A percentile compares a stretch with the other conserved stretches of the same genome.
phyloP scores from a whole-genome alignment of 64 coral and sea anemone genomes.

The Montipora capricornis region DNA sequence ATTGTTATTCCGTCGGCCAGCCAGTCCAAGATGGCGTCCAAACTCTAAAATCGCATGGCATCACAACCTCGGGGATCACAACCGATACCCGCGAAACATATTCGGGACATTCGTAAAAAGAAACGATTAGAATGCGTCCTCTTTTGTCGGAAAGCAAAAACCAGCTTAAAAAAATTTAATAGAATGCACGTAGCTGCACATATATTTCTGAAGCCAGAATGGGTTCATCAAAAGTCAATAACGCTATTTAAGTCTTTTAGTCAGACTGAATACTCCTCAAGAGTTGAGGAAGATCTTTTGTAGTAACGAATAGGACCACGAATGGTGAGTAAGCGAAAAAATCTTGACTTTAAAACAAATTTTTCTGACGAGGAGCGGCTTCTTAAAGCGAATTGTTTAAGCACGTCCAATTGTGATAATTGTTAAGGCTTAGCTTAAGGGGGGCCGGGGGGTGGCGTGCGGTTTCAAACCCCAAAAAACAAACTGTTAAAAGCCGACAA shows the following conservation, averaged over 20 bases:
- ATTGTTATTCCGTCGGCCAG: too few relatives aligned
- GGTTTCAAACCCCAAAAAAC: slow-evolving; percentile 43
- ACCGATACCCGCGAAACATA: too few relatives aligned
- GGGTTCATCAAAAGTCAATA: too few relatives aligned
- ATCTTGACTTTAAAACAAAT: neutral
- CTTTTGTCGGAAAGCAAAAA: neutral
- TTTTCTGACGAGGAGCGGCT: neutral
- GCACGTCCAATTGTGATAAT: slow-evolving; percentile 43
- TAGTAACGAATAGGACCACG: neutral
- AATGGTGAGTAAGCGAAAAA: neutral
- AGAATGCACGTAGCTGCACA: neutral
- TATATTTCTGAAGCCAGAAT: too few relatives aligned
- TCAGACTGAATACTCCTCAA: too few relatives aligned
- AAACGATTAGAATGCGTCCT: too few relatives aligned
- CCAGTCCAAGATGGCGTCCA: too few relatives aligned
- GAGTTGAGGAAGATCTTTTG: too few relatives aligned
- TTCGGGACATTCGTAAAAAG: too few relatives aligned
- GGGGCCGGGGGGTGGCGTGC: neutral
- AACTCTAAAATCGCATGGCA: too few relatives aligned
- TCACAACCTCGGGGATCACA: too few relatives aligned
- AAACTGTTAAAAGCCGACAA: slow-evolving; percentile 21
- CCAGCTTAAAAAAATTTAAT: neutral
- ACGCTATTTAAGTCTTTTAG: too few relatives aligned
- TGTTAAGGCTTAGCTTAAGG: slow-evolving; percentile 17
- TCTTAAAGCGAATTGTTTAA: neutral